Evolutionary conservation across 2,113 vertebrate species (phyloP).

Genomic region (Gila orcuttii): DNA sequence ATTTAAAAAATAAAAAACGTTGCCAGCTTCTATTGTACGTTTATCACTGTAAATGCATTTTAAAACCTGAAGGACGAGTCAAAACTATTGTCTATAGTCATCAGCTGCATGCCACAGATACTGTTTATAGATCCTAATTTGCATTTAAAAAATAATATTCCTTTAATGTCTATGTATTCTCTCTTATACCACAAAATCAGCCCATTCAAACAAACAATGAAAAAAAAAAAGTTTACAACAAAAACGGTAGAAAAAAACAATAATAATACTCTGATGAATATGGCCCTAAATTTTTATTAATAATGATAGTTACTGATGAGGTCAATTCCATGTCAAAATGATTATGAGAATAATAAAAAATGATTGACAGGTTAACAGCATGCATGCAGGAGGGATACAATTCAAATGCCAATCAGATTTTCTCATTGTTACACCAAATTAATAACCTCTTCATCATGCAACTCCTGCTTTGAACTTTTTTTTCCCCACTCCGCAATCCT

Average conservation of each 20-base stretch:
- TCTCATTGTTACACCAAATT: conserved; percentile 50
- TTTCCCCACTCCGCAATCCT: conserved; percentile 34
- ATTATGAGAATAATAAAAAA: conserved; percentile 13
- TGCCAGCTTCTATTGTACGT: background rate
- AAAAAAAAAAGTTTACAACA: background rate
- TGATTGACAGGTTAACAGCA: conserved; percentile 27
- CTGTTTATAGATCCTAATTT: background rate
- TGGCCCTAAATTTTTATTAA: background rate
- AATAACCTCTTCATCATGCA: conserved; percentile 46
- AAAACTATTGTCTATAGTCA: background rate
- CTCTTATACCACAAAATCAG: background rate
- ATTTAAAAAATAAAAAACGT: background rate
- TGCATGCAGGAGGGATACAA: conserved; percentile 23
- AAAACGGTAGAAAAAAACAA: background rate
- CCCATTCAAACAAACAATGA: background rate
- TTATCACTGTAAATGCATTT: background rate
- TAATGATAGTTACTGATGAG: background rate
- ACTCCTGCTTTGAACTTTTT: conserved; percentile 35
- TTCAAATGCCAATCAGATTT: conserved; percentile 9
- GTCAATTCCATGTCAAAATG: conserved; percentile 19
- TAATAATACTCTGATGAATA: background rate
- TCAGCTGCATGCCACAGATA: conserved; percentile 1
- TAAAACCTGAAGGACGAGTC: background rate
- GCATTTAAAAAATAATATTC: background rate
- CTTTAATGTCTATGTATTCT: background rate